Evolutionary conservation across 2,797 vertebrate genomes (phyloP).

Genomic region (Clamator glandarius): DNA sequence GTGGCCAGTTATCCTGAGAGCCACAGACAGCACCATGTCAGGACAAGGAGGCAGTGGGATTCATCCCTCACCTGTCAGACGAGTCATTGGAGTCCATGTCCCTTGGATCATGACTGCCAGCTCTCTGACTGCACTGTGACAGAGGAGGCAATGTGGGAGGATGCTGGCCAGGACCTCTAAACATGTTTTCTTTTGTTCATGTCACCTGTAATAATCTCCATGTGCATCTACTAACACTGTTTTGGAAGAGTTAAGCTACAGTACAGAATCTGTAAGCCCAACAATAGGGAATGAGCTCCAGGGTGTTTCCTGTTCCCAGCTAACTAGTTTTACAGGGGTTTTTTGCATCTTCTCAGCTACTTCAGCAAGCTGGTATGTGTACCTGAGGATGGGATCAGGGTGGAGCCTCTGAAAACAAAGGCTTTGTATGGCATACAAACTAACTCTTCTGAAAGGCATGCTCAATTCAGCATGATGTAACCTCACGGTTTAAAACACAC

Average conservation of each 20-base stretch:
- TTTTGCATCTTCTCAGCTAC: not conserved
- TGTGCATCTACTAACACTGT: not conserved
- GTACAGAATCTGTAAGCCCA: not conserved
- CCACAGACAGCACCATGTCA: fast-evolving
- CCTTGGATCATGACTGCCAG: not conserved
- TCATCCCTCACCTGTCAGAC: fast-evolving
- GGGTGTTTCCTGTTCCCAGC: not conserved
- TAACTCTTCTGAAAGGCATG: not conserved
- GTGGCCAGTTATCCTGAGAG: not conserved
- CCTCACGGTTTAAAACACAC: not conserved
- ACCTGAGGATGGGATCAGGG: not conserved
- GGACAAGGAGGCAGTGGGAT: fast-evolving
- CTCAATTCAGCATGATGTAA: not conserved
- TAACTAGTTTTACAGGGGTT: constrained; percentile 28
- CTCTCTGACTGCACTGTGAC: not conserved
- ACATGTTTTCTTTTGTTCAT: not conserved
- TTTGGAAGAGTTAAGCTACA: not conserved
- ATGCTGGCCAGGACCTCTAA: not conserved
- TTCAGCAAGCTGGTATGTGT: not conserved
- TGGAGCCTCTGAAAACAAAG: not conserved
- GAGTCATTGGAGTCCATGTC: not conserved
- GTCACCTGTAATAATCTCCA: not conserved
- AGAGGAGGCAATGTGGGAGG: not conserved
- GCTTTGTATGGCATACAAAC: not conserved
- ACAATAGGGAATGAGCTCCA: not conserved